A percentile compares a stretch with the other conserved stretches of the same genome.
These are phyloP conservation scores for Papilio polyxenes DNA, from an alignment of 1,140 invertebrate genomes.

Conservation along the genomic window DNA sequence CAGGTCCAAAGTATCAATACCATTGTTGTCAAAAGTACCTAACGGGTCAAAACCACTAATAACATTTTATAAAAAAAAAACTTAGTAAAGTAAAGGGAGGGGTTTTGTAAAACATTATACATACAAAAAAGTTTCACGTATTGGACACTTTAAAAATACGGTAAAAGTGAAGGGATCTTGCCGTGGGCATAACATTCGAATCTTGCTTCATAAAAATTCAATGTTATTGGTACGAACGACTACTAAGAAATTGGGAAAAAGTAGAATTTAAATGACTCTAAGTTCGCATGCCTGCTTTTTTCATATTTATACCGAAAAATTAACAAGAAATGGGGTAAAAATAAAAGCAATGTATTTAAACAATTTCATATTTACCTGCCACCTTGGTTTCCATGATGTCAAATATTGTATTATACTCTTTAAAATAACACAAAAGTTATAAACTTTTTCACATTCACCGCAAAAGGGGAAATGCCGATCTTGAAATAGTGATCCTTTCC, in stretches of 20 bases:
- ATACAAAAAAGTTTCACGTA: neutral
- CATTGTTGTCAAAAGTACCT: neutral
- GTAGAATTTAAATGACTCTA: neutral
- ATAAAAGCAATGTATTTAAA: neutral
- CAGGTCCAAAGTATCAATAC: too few species aligned
- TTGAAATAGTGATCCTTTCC: conserved; percentile 73
- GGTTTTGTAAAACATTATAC: neutral
- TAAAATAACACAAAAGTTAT: neutral
- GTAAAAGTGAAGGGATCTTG: conserved; percentile 1
- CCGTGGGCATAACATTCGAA: neutral
- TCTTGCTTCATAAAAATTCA: neutral
- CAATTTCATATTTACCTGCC: neutral
- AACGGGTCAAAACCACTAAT: neutral
- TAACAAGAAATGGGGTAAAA: neutral
- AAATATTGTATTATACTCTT: neutral
- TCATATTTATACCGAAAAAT: neutral
- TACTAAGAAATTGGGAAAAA: neutral
- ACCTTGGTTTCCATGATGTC: conserved; percentile 6
- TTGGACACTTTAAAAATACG: neutral
- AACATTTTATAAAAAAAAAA: neutral
- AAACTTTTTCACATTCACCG: conserved; percentile 59
- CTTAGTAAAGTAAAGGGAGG: neutral
- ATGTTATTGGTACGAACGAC: neutral
- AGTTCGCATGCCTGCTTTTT: neutral
- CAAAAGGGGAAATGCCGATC: conserved; percentile 63